phyloP scores from a whole-genome alignment of 1,140 invertebrate species.

The Drosophila santomea region DNA sequence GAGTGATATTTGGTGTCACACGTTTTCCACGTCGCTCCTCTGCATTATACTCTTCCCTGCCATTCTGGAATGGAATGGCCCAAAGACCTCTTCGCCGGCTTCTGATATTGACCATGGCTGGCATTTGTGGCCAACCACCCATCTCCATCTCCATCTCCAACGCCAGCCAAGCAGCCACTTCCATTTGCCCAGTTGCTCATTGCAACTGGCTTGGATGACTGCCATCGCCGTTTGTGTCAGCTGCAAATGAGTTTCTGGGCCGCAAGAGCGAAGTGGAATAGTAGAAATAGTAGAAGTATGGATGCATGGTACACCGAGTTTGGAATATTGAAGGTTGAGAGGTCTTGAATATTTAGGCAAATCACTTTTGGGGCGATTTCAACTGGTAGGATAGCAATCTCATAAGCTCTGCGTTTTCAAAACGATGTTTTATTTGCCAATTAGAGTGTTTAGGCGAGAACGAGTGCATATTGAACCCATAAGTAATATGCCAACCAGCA shows the following conservation, averaged over 20 bases:
- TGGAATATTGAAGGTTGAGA: background rate
- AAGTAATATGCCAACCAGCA: too few relatives aligned
- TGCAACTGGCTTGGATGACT: constrained; percentile 41
- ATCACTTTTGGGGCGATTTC: too few relatives aligned
- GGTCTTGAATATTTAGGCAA: too few relatives aligned
- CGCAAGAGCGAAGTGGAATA: constrained; percentile 34
- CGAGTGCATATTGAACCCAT: too few relatives aligned
- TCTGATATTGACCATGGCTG: constrained; percentile 5
- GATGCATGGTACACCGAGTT: constrained; percentile 16
- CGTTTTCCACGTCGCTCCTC: constrained; percentile 46
- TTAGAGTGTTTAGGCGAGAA: too few relatives aligned
- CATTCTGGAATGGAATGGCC: constrained; percentile 35
- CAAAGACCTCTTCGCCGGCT: background rate
- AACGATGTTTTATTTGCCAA: too few relatives aligned
- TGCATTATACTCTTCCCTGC: constrained; percentile 16
- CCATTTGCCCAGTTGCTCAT: constrained; percentile 13
- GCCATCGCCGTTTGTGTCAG: constrained; percentile 60
- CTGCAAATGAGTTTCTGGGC: constrained; percentile 72
- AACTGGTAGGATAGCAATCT: too few relatives aligned
- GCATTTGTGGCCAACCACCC: constrained; percentile 22
- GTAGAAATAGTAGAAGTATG: constrained; percentile 3
- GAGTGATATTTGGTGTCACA: constrained; percentile 75
- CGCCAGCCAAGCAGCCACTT: background rate
- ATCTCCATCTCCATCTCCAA: background rate
- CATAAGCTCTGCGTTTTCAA: too few relatives aligned